Conservation (phyloP, 1,140 invertebrate species). For the Drosophila kurseongensis region DNA sequence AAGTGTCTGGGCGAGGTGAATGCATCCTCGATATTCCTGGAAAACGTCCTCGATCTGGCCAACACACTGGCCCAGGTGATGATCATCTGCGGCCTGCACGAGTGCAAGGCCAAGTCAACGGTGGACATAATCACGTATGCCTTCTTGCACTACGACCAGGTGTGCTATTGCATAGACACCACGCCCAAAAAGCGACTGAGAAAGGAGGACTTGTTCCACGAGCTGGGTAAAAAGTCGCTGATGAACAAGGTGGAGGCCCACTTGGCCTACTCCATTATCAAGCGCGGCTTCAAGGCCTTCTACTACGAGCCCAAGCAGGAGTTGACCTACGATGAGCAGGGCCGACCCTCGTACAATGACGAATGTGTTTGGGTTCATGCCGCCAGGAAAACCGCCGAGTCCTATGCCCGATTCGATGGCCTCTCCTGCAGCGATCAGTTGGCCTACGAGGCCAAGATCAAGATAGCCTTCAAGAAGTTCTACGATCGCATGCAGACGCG, state of each 20-base stretch:
- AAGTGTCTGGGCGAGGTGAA: conserved; percentile 76
- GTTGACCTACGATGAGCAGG: conserved; percentile 63
- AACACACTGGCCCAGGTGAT: conserved; percentile 75
- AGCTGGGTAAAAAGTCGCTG: conserved; percentile 76
- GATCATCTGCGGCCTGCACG: conserved; percentile 81
- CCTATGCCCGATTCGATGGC: conserved; percentile 75
- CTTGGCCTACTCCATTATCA: conserved; percentile 75
- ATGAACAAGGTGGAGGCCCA: conserved; percentile 83
- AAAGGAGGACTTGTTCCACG: conserved; percentile 80
- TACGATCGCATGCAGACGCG: conserved; percentile 79
- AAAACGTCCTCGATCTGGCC: conserved; percentile 76
- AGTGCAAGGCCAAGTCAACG: conserved; percentile 79
- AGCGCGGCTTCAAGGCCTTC: conserved; percentile 79
- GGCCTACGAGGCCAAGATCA: conserved; percentile 76
- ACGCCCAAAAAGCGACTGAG: conserved; percentile 73
- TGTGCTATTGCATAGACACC: conserved; percentile 78
- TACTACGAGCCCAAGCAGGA: conserved; percentile 76
- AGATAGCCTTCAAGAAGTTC: conserved; percentile 77
- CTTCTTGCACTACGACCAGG: conserved; percentile 80
- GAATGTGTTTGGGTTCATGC: conserved; percentile 83
- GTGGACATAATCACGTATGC: conserved; percentile 77
- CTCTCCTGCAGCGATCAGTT: conserved; percentile 71
- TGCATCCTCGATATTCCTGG: conserved; percentile 78
- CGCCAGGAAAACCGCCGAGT: conserved; percentile 70
- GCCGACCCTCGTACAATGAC: conserved; percentile 70